A percentile compares a stretch with the other conserved stretches of the same genome.
phyloP scores from a whole-genome alignment of 2,113 vertebrate species.

The Lophura nycthemera region DNA sequence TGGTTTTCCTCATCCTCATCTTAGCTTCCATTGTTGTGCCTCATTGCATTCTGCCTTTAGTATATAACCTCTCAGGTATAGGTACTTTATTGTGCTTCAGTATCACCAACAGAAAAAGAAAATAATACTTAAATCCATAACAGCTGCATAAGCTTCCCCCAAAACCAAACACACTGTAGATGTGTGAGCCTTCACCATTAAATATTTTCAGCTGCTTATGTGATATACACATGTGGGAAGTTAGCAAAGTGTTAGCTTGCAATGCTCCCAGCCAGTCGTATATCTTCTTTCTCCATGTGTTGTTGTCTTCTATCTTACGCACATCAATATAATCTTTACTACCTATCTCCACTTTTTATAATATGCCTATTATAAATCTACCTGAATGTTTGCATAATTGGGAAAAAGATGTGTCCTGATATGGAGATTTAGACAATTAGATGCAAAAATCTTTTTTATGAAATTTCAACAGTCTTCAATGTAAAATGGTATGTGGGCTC shows the following conservation, averaged over 20 bases:
- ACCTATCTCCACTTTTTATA: conserved; percentile 32
- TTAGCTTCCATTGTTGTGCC: background rate
- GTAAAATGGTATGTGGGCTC: background rate
- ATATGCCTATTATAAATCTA: conserved; percentile 60
- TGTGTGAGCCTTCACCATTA: conserved; percentile 38
- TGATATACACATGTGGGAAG: conserved; percentile 60
- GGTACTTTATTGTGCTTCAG: background rate
- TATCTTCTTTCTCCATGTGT: conserved; percentile 64
- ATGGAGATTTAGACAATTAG: background rate
- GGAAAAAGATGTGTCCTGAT: background rate
- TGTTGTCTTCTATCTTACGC: conserved; percentile 51
- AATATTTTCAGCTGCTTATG: conserved; percentile 66
- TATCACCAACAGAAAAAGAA: conserved; percentile 45
- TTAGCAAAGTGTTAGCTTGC: conserved; percentile 59
- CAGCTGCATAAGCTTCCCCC: conserved; percentile 6
- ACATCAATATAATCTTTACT: conserved; percentile 60
- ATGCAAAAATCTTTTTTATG: background rate
- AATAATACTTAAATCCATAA: conserved; percentile 47
- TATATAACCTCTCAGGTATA: background rate
- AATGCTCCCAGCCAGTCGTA: conserved; percentile 65
- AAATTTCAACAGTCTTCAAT: background rate
- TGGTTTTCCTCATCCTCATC: background rate
- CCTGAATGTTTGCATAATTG: conserved; percentile 20
- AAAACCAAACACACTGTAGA: background rate
- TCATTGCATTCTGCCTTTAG: conserved; percentile 15